Evolutionary conservation across 1,140 invertebrate species (phyloP), one percentile per base, ranked within the genome.

Genomic region (Araneus ventricosus): DNA sequence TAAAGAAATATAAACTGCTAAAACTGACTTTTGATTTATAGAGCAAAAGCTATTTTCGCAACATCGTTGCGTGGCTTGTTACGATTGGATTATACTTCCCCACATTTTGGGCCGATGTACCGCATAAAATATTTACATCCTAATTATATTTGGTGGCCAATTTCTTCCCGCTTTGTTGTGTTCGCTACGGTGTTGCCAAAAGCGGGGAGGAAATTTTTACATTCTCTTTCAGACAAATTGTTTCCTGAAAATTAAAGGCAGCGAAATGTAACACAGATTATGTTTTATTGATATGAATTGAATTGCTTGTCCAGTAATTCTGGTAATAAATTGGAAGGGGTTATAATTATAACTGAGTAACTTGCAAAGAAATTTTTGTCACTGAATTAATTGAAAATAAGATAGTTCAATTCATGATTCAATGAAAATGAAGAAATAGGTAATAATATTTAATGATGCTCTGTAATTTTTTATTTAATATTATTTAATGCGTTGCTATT

Each of bases 91-190:
- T 30, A 34, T 14, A 75, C 30, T 30, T 75, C 27, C 14, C 10
- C 10, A 27, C 39, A 84, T 84, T 84, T 84, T 45, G 39, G 6
- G 80, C 20, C 41, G 80, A 45, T 27, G 41, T 39, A 20, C 17
- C 1, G 10, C 80, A 39, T 84, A 45, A 84, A 84, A 84, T 84
- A 84, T 84, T 84, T 84, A 84, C 80, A 45, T 84, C 80, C 80
- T 84, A 84, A 84, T 84, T 84, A 84, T 84, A 84, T 84, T 84
- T 52, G 45, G 80, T n/a, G 80, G 39, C 1, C 0, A 39, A 4
- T 7, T 27, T 27, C 30, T 10, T 24, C 37, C 39, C 10, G 67
- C n/a, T 45, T 84, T 84, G 80, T 84, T 27, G 17, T n/a, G 41
- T 39, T 27, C 24, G 80, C 45, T 45, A 45, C n/a, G 41, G 7